Evolutionary conservation across 2,797 vertebrate genomes (phyloP).

Genomic region (Eurystomus glaucurus): DNA sequence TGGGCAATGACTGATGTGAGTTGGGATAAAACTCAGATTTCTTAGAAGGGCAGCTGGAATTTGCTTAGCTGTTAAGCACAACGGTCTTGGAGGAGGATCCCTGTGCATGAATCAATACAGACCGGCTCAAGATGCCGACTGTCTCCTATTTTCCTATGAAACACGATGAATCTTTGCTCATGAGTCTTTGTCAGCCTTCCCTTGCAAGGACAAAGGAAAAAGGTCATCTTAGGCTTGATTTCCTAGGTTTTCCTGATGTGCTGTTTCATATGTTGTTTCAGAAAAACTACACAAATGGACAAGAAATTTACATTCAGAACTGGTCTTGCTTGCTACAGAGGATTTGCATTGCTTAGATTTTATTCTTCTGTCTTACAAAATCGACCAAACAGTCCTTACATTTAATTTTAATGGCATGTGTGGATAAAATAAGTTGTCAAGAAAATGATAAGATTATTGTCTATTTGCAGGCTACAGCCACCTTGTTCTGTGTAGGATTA

Average conservation of each 20-base stretch:
- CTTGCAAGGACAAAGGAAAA: not conserved
- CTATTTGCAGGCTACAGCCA: not conserved
- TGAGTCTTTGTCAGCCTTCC: slow-evolving; percentile 8
- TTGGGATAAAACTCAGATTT: not conserved
- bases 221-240: not conserved
- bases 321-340: not conserved
- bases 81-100: not conserved
- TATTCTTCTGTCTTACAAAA: not conserved
- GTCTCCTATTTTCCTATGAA: slow-evolving; percentile 36
- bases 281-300: not conserved
- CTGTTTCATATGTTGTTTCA: not conserved
- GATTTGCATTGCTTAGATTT: not conserved
- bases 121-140: not conserved
- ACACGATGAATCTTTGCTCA: not conserved
- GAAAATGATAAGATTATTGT: not conserved
- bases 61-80: not conserved
- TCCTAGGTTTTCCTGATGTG: not conserved
- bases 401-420: not conserved
- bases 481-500: not conserved
- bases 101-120: not conserved
- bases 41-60: not conserved
- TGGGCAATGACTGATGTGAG: fast-evolving
- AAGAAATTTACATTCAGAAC: not conserved
- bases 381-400: not conserved
- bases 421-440: not conserved